Conservation (phyloP, 2,113 vertebrate species). For the Tamias sibiricus region DNA sequence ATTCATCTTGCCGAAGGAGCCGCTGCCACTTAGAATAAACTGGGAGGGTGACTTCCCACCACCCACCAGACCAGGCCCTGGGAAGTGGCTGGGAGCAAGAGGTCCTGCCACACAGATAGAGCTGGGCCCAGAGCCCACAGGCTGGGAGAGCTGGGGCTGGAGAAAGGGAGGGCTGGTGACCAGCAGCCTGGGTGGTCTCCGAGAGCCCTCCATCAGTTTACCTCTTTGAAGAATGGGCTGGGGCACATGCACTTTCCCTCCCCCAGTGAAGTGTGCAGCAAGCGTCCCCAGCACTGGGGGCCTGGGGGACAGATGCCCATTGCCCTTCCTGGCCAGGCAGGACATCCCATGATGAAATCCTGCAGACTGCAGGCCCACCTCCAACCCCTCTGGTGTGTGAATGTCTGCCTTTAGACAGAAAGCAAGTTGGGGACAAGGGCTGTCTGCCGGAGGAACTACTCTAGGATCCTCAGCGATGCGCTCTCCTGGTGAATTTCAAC, state of each 20-base stretch:
- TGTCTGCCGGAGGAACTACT: not conserved
- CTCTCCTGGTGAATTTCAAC: conserved; percentile 1
- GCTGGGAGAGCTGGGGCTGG: not conserved
- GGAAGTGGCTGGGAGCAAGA: not conserved
- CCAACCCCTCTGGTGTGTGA: not conserved
- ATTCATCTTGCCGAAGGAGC: not conserved
- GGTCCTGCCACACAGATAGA: not conserved
- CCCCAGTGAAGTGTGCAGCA: not conserved
- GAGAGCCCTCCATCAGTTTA: not conserved
- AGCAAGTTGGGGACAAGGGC: not conserved
- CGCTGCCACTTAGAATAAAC: not conserved
- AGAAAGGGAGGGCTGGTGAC: not conserved
- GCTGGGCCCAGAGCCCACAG: not conserved
- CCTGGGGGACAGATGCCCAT: not conserved
- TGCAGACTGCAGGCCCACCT: not conserved
- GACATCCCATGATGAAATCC: not conserved
- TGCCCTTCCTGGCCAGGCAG: rapidly evolving
- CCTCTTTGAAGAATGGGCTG: not conserved
- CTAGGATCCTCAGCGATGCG: not conserved
- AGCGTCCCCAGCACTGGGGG: not conserved
- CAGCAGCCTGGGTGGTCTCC: not conserved
- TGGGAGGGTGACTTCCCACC: not conserved
- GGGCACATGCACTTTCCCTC: not conserved
- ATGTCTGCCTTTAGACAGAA: not conserved
- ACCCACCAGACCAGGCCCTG: not conserved